Base-by-base conservation (phyloP, 2,888 invertebrate genomes). In the Eupithecia tripunctaria region DNA sequence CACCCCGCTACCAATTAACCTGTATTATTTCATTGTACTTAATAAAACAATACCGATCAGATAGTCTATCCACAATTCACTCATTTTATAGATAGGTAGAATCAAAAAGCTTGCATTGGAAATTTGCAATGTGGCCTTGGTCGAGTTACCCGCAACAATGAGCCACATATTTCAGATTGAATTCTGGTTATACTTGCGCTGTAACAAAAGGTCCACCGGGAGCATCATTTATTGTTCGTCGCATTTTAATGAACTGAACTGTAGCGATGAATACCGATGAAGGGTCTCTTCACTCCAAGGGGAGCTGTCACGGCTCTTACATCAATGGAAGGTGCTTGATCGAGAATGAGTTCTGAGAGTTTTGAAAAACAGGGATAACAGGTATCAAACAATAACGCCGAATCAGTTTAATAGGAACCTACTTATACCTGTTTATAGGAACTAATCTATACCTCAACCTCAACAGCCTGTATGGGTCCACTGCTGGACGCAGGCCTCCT, bases 171-270 rank as follows among this genome's bases (percentile, higher is more conserved):
- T 81, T 84, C 84, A 87, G 85, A 87, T 86, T 92, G 91, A 89
- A 91, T 91, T 85, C 89, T 83, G 91, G 89, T 91, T 88, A 85
- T 88, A 89, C 89, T 87, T 88, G 56, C 86, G 83, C 84, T 81
- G 83, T 83, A 84, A 88, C 88, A 89, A 90, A 89, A 87, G 89
- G 88, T 88, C 91, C 89, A 87, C 84, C 77, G 88, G 87, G 90
- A 81, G 80, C 77, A 80, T 80, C 87, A 87, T 89, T 91, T 91
- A 92, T 92, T 92, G 89, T 92, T 88, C 86, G 83, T 82, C 89
- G 92, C 89, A 93, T 94, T 93, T 92, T 92, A 94, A 94, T 93
- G 91, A 93, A 90, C 87, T 86, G 82, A 82, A 82, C 85, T 81
- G 84, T 82, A 81, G 82, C 80, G 84, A 87, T 92, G 92, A 93